Percentiles rank a stretch among this genome's conserved stretches.
These are phyloP conservation scores for Poecilus cupreus DNA, from an alignment of 2,888 invertebrate species.

Conservation along the genomic window DNA sequence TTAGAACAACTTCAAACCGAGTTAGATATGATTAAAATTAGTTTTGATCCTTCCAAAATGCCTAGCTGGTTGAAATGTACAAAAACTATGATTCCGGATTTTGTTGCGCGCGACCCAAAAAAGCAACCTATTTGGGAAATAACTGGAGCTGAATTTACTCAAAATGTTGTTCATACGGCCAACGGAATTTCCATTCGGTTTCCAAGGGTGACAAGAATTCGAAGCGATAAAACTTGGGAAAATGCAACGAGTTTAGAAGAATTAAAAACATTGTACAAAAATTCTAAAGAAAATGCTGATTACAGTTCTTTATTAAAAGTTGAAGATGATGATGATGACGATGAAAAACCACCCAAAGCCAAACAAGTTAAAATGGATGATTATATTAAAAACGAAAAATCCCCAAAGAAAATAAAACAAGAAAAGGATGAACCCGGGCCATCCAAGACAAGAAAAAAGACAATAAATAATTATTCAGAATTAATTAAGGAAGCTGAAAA, in stretches of 20 bases:
- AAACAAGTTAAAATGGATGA: slow-evolving; percentile 41
- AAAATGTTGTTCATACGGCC: slow-evolving; percentile 91
- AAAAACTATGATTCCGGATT: slow-evolving; percentile 91
- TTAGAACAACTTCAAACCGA: slow-evolving; percentile 84
- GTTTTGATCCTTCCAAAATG: slow-evolving; percentile 80
- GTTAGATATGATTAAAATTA: slow-evolving; percentile 87
- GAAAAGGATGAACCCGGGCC: slow-evolving; percentile 46
- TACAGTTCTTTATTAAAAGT: slow-evolving; percentile 75
- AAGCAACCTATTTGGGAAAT: slow-evolving; percentile 96
- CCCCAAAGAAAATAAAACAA: slow-evolving; percentile 56
- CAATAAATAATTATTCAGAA: not conserved
- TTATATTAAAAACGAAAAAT: slow-evolving; percentile 34
- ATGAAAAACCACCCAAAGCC: slow-evolving; percentile 53
- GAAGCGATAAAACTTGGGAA: slow-evolving; percentile 90
- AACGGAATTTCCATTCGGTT: slow-evolving; percentile 95
- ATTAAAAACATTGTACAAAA: slow-evolving; percentile 80
- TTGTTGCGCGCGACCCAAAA: slow-evolving; percentile 88
- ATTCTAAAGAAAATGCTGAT: slow-evolving; percentile 81
- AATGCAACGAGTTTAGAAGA: slow-evolving; percentile 88
- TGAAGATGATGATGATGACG: slow-evolving; percentile 67
- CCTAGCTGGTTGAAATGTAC: slow-evolving; percentile 90
- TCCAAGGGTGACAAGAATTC: slow-evolving; percentile 88
- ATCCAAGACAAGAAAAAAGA: slow-evolving; percentile 50
- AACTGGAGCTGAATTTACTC: slow-evolving; percentile 88
- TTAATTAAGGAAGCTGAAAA: slow-evolving; percentile 16